These are phyloP conservation scores for Anhinga rufa DNA, from an alignment of 2,113 vertebrate genomes.

Conservation along the genomic window DNA sequence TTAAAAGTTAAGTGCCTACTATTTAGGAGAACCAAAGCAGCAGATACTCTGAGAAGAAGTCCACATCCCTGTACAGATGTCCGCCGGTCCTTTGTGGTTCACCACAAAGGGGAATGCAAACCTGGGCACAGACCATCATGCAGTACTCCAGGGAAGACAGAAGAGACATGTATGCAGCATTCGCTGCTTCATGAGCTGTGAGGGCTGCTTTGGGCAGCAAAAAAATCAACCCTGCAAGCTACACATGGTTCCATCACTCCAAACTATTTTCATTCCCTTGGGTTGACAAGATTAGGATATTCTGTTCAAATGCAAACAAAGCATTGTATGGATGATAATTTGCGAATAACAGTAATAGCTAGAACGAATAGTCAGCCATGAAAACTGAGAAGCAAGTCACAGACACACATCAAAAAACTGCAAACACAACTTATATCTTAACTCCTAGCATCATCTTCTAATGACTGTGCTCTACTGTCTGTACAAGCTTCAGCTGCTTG, in stretches of 20 bases:
- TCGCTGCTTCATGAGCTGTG: not conserved
- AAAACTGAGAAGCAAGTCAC: not conserved
- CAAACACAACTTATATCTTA: not conserved
- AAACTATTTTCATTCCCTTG: not conserved
- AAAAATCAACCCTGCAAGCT: not conserved
- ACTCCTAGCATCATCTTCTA: not conserved
- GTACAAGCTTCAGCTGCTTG: not conserved
- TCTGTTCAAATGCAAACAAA: not conserved
- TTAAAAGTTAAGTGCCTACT: not conserved
- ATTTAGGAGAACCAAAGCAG: not conserved
- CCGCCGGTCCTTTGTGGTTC: not conserved
- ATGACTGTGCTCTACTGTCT: not conserved
- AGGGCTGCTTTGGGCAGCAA: not conserved
- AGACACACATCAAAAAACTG: not conserved
- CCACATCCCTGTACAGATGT: not conserved
- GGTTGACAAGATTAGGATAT: not conserved
- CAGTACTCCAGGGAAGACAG: not conserved
- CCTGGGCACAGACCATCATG: not conserved
- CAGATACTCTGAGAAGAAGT: not conserved
- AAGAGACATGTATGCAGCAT: not conserved
- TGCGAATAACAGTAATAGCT: not conserved
- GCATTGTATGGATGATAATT: not conserved
- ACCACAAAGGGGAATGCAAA: not conserved
- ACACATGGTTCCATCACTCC: rapidly evolving
- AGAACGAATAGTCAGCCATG: not conserved